Base-by-base conservation (phyloP, 2,113 vertebrate species). In the Anhinga rufa region DNA sequence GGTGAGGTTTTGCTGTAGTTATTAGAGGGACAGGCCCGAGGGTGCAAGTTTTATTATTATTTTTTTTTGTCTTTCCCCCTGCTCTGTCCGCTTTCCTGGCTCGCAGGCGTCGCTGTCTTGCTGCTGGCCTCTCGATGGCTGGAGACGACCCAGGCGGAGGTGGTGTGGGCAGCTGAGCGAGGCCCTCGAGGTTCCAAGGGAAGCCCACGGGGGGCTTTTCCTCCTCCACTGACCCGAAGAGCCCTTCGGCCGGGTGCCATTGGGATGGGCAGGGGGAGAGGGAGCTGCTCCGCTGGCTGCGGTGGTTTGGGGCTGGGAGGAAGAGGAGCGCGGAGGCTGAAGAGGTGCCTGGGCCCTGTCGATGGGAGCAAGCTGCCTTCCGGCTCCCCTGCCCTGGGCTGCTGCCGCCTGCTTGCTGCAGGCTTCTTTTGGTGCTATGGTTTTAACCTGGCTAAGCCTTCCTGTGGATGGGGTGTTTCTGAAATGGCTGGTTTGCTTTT, bases 21-120 rank as follows among this genome's bases (percentile, higher is more conserved):
- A 17, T 64, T 92, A 94, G 92, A 96, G 86, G 93, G 76, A 77
- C 92, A 96, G 97, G 96, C 97, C 97, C 55, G 70, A 95, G 91
- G 94, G 71, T 95, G 86, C 93, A 90, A 91, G 75, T 77, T 88
- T 42, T 26, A 8, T 86, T 80, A 20, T 69, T 25, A 21, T 60
- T 28, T 85, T 58, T 58, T 52, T n/a, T 61, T 81, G 28, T 86
- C 25, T 48, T 31, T 55, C 5, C n/a, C 12, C 32, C 62, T 19
- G 69, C 65, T 36, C 31, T 36, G 4, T 34, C 52, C 10, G 34
- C 86, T 81, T 62, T 76, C 34, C 76, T 0, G 16, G 83, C 95
- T 97, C 26, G 22, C 86, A 70, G 91, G 91, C 54, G 29, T 87
- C 6, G 52, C 81, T 74, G 62, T 76, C 48, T 88, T 14, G 84